phyloP scores from a whole-genome alignment of 2,113 vertebrate genomes.

The Otocyon megalotis region DNA sequence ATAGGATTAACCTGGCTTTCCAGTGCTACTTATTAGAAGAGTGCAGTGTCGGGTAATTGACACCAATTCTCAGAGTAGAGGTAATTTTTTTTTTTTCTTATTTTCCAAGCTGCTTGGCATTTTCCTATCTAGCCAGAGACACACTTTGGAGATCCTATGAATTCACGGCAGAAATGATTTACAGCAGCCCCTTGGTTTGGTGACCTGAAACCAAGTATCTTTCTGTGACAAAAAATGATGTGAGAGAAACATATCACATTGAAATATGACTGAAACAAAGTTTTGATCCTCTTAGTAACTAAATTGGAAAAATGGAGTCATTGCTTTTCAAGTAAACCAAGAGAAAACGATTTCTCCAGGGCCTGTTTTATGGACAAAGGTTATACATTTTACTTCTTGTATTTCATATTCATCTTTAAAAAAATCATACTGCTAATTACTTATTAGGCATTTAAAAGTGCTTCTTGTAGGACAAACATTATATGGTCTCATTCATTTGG shows the following conservation, averaged over 20 bases:
- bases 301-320: neutral
- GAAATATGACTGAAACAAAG: neutral
- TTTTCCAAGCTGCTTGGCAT: neutral
- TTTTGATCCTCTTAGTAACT: neutral
- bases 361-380: neutral
- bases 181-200: neutral
- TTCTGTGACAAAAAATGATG: constrained; percentile 2
- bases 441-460: neutral
- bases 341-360: neutral
- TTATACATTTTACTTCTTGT: neutral
- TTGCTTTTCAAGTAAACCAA: neutral
- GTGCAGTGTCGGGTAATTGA: neutral
- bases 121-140: neutral
- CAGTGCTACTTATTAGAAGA: neutral
- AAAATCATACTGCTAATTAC: neutral
- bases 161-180: neutral
- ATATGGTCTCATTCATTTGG: too few species aligned
- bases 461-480: neutral
- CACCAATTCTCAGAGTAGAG: neutral
- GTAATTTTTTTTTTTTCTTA: neutral
- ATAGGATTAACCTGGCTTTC: neutral
- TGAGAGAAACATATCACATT: neutral
- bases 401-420: neutral
- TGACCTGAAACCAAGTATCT: neutral
- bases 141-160: neutral